These are phyloP conservation scores for Valencia hispanica DNA, from an alignment of 2,797 vertebrate genomes.

Conservation along the genomic window DNA sequence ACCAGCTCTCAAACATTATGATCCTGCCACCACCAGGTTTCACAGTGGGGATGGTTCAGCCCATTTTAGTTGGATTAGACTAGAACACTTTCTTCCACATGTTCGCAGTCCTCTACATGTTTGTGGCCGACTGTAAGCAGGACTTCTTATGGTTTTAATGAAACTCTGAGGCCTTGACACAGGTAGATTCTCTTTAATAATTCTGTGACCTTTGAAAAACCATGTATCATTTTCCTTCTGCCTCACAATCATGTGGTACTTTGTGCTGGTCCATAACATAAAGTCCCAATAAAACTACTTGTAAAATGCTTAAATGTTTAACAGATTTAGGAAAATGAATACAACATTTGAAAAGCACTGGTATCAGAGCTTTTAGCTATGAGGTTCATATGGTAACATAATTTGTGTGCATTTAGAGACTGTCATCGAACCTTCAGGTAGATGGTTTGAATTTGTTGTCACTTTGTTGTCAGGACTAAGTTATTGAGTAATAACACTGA, in stretches of 20 bases:
- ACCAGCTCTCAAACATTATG: not conserved
- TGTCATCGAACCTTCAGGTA: not conserved
- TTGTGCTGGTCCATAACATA: no score
- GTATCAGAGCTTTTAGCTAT: not conserved
- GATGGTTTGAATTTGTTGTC: not conserved
- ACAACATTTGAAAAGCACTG: not conserved
- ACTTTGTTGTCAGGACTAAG: not conserved
- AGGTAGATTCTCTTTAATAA: not conserved
- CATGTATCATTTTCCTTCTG: no score
- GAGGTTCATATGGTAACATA: not conserved
- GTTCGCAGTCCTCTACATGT: no score
- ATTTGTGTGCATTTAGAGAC: not conserved
- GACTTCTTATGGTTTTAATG: not conserved
- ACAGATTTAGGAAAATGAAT: no score
- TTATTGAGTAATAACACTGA: not conserved
- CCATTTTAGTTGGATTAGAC: not conserved
- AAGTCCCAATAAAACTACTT: no score
- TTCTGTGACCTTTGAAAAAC: not conserved
- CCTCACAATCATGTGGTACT: no score
- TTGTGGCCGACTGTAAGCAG: not conserved
- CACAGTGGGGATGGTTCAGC: not conserved
- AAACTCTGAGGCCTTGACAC: no score
- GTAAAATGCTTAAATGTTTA: no score
- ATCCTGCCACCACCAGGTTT: not conserved
- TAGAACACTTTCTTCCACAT: no score